phyloP scores from a whole-genome alignment of 2,113 vertebrate species.

The Gasterosteus nipponicus region DNA sequence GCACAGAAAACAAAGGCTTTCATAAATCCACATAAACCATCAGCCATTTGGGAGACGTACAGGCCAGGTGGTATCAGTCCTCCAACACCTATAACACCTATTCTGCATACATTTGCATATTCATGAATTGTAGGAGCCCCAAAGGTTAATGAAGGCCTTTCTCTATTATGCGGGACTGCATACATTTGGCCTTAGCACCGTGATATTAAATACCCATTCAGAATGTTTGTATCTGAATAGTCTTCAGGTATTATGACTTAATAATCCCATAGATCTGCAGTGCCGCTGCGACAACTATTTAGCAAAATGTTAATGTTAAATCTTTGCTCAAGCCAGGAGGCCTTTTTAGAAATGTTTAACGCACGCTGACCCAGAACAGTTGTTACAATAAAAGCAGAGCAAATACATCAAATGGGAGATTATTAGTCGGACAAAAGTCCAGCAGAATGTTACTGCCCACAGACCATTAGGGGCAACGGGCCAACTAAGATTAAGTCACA shows the following conservation, averaged over 20 bases:
- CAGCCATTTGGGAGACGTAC: slow-evolving; percentile 63
- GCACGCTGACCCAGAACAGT: slow-evolving; percentile 13
- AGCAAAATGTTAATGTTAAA: slow-evolving; percentile 9
- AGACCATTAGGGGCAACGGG: slow-evolving; percentile 22
- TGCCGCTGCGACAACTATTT: slow-evolving; percentile 8
- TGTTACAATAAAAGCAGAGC: slow-evolving; percentile 23
- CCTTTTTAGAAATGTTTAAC: slow-evolving; percentile 18
- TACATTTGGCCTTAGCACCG: slow-evolving; percentile 59
- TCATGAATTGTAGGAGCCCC: slow-evolving; percentile 69
- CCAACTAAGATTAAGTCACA: slow-evolving; percentile 24
- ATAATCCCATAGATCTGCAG: slow-evolving; percentile 47
- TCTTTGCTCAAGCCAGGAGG: not conserved
- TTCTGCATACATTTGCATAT: slow-evolving; percentile 77
- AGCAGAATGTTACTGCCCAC: slow-evolving; percentile 33
- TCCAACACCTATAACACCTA: slow-evolving; percentile 73
- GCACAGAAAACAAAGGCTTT: slow-evolving; percentile 62
- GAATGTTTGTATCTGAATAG: slow-evolving; percentile 50
- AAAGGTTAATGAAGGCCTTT: slow-evolving; percentile 78
- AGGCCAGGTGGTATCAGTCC: slow-evolving; percentile 70
- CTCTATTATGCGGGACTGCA: slow-evolving; percentile 70
- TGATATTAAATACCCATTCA: slow-evolving; percentile 66
- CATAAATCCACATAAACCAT: slow-evolving; percentile 54
- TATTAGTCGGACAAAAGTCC: slow-evolving; percentile 26
- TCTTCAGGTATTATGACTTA: slow-evolving; percentile 58
- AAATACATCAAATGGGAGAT: slow-evolving; percentile 31